Evolutionary conservation across 1,140 invertebrate genomes (phyloP), one percentile per base, ranked within the genome.

Genomic region (Probaryconus sp.): DNA sequence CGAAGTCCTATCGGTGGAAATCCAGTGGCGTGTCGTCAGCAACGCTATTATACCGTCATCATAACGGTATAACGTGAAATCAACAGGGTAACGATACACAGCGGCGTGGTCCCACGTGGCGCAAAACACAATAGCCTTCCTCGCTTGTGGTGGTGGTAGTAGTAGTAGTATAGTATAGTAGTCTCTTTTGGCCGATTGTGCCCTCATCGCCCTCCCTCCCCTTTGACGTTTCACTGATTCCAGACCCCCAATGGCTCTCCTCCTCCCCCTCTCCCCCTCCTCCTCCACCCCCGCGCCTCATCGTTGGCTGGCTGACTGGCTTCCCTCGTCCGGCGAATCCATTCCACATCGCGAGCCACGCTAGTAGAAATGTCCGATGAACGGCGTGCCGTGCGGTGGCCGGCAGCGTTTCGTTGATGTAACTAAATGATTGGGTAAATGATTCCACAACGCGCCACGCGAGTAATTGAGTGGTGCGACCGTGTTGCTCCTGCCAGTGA

Each of bases 341-440:
- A 65, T 65, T 65, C 18, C 61, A 56, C 63, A 76, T 69, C 37
- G 68, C 61, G 56, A 70, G 65, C 48, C 50, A 33, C 37, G 73
- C 75, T 67, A 73, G 77, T 68, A 72, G 64, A 68, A 69, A 40
- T 37, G 60, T 64, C 48, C 67, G 67, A 51, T 65, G 65, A 67
- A 48, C 55, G 75, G 68, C 48, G 17, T 64, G 77, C 77, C 55
- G 60, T 79, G 70, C 61, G 75, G 76, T 75, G 72, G 71, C 71
- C 75, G 65, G 80, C 79, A 79, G 85, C 78, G 56, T 79, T 74
- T 83, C 85, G 83, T 85, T 85, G 83, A 87, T 87, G 86, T 88
- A 87, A 87, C 86, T 87, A 88, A 88, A 88, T 88, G 86, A 87
- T 88, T 87, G 87, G 85, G 85, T 88, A 88, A 88, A 88, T 88